A percentile compares a stretch with the other conserved stretches of the same genome.
These are phyloP conservation scores for Drosophila lacertosa DNA, from an alignment of 1,140 invertebrate species.

Conservation along the genomic window DNA sequence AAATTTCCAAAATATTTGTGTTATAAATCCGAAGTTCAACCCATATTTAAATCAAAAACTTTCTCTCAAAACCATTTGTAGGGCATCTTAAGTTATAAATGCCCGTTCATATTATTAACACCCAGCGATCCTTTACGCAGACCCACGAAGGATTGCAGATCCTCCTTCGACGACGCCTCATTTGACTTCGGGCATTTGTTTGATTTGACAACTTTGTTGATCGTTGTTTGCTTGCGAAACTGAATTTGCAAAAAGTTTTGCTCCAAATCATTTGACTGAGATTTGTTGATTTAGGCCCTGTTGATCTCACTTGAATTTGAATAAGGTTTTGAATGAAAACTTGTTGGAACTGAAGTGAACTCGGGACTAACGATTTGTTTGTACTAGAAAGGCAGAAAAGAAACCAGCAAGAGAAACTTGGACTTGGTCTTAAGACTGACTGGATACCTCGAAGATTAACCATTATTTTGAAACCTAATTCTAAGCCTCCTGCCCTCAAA, in stretches of 20 bases:
- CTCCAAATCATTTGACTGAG: slow-evolving; percentile 43
- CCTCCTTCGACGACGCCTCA: slow-evolving; percentile 16
- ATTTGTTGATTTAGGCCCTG: slow-evolving; percentile 65
- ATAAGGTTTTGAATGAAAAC: slow-evolving; percentile 25
- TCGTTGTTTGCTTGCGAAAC: slow-evolving; percentile 40
- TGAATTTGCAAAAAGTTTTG: slow-evolving; percentile 29
- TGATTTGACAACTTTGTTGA: slow-evolving; percentile 79
- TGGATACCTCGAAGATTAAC: too few species aligned
- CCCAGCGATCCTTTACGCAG: slow-evolving; percentile 56
- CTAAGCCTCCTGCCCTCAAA: neutral
- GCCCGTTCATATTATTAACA: slow-evolving; percentile 72
- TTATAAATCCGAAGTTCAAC: too few species aligned
- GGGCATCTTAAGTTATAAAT: slow-evolving; percentile 57
- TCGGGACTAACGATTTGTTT: slow-evolving; percentile 31
- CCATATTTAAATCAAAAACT: too few species aligned
- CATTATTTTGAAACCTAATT: too few species aligned
- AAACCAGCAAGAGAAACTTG: neutral
- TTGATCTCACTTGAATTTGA: slow-evolving; percentile 27
- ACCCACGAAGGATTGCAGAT: neutral
- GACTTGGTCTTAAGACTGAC: too few species aligned
- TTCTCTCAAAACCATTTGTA: too few species aligned
- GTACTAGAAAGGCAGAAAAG: slow-evolving; percentile 2
- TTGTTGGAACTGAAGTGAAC: slow-evolving; percentile 9
- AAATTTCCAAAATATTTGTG: too few species aligned
- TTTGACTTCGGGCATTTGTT: slow-evolving; percentile 53